A percentile compares a stretch with the other conserved stretches of the same genome.
Conservation (phyloP, 2,113 vertebrate species). For the Tichodroma muraria region DNA sequence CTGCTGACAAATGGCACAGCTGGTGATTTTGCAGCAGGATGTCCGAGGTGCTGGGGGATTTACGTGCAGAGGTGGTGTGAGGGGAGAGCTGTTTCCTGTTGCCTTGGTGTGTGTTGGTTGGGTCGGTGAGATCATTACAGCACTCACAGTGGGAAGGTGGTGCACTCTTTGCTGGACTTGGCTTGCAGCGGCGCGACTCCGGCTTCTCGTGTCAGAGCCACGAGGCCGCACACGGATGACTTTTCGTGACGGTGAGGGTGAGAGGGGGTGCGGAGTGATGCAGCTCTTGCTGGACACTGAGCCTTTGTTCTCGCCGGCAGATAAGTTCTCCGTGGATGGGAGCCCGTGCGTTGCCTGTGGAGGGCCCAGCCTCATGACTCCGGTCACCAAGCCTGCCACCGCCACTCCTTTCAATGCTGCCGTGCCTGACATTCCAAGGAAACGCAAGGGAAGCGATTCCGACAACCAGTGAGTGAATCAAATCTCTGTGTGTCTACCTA, state of each 20-base stretch:
- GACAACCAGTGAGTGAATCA: conserved; percentile 79
- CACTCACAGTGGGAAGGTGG: not conserved
- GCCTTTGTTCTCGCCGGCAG: not conserved
- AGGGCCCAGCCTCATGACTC: conserved; percentile 68
- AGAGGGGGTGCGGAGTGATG: not conserved
- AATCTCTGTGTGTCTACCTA: not conserved
- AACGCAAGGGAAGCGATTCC: conserved; percentile 81
- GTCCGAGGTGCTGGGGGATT: not conserved
- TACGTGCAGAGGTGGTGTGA: not conserved
- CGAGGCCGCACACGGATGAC: accelerated
- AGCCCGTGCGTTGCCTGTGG: conserved; percentile 45
- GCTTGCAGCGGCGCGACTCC: not conserved
- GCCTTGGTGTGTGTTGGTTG: not conserved
- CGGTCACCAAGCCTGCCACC: conserved; percentile 32
- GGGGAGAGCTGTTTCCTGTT: not conserved
- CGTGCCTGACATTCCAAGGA: conserved; percentile 75
- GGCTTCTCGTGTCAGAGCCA: not conserved
- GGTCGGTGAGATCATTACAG: not conserved
- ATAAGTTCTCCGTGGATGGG: conserved; percentile 69
- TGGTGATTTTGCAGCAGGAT: not conserved
- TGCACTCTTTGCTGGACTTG: not conserved
- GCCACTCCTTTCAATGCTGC: conserved; percentile 49
- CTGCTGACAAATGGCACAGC: not conserved
- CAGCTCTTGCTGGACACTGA: not conserved
- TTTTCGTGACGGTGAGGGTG: not conserved